phyloP scores from a whole-genome alignment of 2,888 invertebrate species.

The Allolobophora icterica region DNA sequence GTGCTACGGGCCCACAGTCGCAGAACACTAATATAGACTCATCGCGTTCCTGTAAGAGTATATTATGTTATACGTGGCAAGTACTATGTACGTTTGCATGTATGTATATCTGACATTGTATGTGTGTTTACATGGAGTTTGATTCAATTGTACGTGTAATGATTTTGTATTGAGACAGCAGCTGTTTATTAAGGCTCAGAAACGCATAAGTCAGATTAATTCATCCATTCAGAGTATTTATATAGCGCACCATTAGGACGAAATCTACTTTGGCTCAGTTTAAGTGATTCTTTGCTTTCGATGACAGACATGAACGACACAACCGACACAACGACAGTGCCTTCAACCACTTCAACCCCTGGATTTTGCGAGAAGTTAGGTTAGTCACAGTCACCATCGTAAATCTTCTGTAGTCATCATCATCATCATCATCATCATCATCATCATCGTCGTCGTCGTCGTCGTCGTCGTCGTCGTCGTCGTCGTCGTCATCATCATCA shows the following conservation, averaged over 20 bases:
- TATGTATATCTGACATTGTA: background rate
- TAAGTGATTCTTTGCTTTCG: background rate
- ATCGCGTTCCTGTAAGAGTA: no score
- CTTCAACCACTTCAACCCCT: background rate
- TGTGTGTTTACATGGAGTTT: background rate
- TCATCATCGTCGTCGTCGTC: no score
- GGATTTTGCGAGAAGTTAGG: background rate
- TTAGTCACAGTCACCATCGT: background rate
- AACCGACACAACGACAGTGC: background rate
- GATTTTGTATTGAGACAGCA: background rate
- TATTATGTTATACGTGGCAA: no score
- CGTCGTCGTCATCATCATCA: no score
- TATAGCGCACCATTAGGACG: background rate
- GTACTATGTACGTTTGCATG: background rate
- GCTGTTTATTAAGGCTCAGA: background rate
- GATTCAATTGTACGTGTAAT: background rate
- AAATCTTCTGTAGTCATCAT: background rate
- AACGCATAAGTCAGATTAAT: background rate
- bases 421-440: no score
- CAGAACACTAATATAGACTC: no score
- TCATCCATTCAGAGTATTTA: background rate
- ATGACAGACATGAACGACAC: background rate
- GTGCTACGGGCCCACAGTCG: no score
- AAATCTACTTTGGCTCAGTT: background rate
- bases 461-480: no score